Base-by-base conservation (phyloP, 2,113 vertebrate genomes). In the Solea solea region DNA sequence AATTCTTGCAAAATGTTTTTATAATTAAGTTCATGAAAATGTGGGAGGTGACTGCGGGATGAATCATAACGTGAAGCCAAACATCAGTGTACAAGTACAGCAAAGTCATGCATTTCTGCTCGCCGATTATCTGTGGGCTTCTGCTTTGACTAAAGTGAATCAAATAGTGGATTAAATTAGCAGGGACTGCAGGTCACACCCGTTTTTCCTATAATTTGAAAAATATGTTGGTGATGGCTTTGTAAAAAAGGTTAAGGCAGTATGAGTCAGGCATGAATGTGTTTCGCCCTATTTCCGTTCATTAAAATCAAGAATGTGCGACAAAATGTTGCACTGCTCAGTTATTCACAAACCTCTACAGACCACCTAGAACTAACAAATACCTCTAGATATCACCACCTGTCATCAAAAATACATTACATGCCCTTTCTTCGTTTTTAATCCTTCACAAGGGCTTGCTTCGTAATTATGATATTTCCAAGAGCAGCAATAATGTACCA, bases 101-200 rank as follows among this genome's bases (percentile, higher is more conserved):
- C 45, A 56, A 54, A 45, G 25, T 54, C 28, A 41, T 62, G 51
- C 58, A 40, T 78, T 52, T 70, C 69, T 53, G 60, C 56, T 16
- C n/a, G 13, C 39, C 76, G 52, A 51, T 48, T 46, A 55, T 67
- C 34, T 64, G 42, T 70, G 78, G 13, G 21, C 27, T 49, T 6
- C 55, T 53, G 69, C 50, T 69, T 60, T 34, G 55, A 66, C 49
- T 61, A 40, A 71, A 54, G 50, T 53, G 58, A 69, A 76, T 71
- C 51, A 50, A 54, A 34, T 83, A 34, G 34, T 4, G 34, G 34
- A 34, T 1, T 34, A 34, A 34, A 34, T 34, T 34, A 34, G 34
- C 40, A 16, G 50, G 41, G 69, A 27, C 53, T 54, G 62, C 27
- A 72, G 57, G 54, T 65, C 14, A 9, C 41, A 69, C 11, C 61